phyloP scores from a whole-genome alignment of 2,888 invertebrate species.

The Leucophora obtusa region DNA sequence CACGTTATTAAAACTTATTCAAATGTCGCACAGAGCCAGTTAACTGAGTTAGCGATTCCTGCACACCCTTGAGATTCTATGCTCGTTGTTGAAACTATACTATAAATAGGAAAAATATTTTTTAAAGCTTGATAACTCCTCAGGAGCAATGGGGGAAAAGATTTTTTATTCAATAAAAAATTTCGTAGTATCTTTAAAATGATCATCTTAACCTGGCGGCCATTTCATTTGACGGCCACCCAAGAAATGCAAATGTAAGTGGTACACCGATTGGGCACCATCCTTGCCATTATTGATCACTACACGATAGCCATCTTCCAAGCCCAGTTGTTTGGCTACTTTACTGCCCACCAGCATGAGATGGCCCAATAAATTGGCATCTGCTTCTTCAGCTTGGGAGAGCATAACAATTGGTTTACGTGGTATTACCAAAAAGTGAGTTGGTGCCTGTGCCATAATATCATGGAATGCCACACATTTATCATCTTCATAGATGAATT shows the following conservation, averaged over 20 bases:
- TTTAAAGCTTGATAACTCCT: background rate
- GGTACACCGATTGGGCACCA: slow-evolving; percentile 96
- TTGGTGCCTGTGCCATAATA: slow-evolving; percentile 94
- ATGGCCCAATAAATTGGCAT: slow-evolving; percentile 86
- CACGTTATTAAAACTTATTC: too few species aligned
- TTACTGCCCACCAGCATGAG: slow-evolving; percentile 89
- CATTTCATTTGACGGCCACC: slow-evolving; percentile 96
- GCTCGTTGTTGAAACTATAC: too few species aligned
- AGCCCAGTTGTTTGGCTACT: slow-evolving; percentile 86
- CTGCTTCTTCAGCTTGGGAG: slow-evolving; percentile 86
- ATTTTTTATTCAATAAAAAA: slow-evolving; percentile 31
- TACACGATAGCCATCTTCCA: slow-evolving; percentile 90
- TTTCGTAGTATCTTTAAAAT: background rate
- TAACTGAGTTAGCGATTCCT: too few species aligned
- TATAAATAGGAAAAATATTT: background rate
- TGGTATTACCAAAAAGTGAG: slow-evolving; percentile 96
- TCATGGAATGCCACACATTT: slow-evolving; percentile 97
- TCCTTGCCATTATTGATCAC: slow-evolving; percentile 95
- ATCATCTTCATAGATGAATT: slow-evolving; percentile 96
- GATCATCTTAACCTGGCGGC: slow-evolving; percentile 91
- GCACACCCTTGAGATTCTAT: too few species aligned
- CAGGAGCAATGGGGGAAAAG: background rate
- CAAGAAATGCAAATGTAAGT: slow-evolving; percentile 95
- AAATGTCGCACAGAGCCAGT: too few species aligned
- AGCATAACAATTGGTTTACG: slow-evolving; percentile 91